A percentile compares a stretch with the other conserved stretches of the same genome.
Conservation (phyloP, 2,888 invertebrate species). For the Apotomis turbidana region DNA sequence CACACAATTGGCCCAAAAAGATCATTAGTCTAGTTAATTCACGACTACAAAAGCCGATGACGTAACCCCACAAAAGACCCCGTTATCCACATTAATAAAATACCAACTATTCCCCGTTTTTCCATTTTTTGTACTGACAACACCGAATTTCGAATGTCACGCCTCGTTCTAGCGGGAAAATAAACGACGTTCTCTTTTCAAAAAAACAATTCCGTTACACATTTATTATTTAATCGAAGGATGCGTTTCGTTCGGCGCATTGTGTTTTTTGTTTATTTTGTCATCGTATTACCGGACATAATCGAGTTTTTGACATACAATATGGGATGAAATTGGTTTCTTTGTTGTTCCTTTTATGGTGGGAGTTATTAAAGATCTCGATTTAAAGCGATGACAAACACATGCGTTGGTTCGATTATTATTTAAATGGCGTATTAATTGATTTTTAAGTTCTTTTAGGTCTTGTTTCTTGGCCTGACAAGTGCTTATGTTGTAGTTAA, state of each 20-base stretch:
- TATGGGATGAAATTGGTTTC: slow-evolving; percentile 77
- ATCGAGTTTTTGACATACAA: slow-evolving; percentile 81
- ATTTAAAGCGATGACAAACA: slow-evolving; percentile 43
- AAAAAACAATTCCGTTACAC: slow-evolving; percentile 70
- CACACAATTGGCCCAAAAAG: slow-evolving; percentile 64
- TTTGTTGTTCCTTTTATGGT: slow-evolving; percentile 71
- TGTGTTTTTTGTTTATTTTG: slow-evolving; percentile 61
- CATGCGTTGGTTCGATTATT: slow-evolving; percentile 38
- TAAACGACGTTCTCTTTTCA: slow-evolving; percentile 70
- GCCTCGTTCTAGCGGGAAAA: slow-evolving; percentile 80
- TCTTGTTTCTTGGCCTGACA: slow-evolving; percentile 11
- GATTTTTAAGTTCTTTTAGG: slow-evolving; percentile 28
- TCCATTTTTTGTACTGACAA: slow-evolving; percentile 70
- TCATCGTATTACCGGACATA: slow-evolving; percentile 70
- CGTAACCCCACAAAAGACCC: slow-evolving; percentile 68
- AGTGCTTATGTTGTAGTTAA: slow-evolving; percentile 17
- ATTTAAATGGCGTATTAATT: slow-evolving; percentile 40
- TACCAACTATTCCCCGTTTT: slow-evolving; percentile 70
- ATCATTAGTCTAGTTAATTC: slow-evolving; percentile 64
- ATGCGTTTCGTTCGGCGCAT: slow-evolving; percentile 60
- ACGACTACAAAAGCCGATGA: slow-evolving; percentile 54
- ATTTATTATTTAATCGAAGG: slow-evolving; percentile 63
- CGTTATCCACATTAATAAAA: slow-evolving; percentile 80
- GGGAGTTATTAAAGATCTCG: slow-evolving; percentile 60
- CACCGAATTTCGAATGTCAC: slow-evolving; percentile 80